Base-by-base conservation (phyloP, 2,797 vertebrate species). In the Sitta carolinensis region DNA sequence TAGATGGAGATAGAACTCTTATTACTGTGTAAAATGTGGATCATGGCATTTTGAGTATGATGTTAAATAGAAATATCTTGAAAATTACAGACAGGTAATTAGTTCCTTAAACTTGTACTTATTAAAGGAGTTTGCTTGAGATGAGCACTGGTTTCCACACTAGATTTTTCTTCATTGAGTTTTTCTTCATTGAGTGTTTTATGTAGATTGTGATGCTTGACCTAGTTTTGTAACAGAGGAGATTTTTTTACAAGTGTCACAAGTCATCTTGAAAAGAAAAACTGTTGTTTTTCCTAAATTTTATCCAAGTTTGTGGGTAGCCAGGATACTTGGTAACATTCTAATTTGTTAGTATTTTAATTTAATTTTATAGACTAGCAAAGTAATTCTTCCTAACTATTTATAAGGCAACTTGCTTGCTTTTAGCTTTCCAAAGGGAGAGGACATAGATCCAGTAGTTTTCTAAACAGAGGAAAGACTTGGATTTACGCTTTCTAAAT, bases 1-100 rank as follows among this genome's bases (percentile, higher is more conserved):
- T 76, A 96, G 92, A 36, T 96, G 95, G 87, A 95, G 76, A 36
- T 40, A 91, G 47, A 87, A 26, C n/a, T 82, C 69, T n/a, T 73
- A 26, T 1, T 54, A 23, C 27, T 42, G 1, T 48, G 2, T 57
- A 45, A 70, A 54, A 45, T n/a, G 14, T 34, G 18, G 5, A 0
- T 68, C 29, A 25, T 48, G 36, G 30, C 55, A 27, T 77, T 94
- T 83, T 21, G 16, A 34, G 8, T 72, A 23, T 25, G 7, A 7
- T 45, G 19, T 48, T 48, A 51, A 54, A 51, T 26, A 57, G 29
- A 23, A 14, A 30, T 55, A 16, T 20, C 17, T 67, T 85, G 54
- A 79, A 84, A 90, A 45, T 73, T 34, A 26, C 29, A 18, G 25
- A 13, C 4, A 9, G 19, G 23, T 84, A 61, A 19, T 20, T 54